Conservation (phyloP, 2,888 invertebrate species). For the Achlya flavicornis region DNA sequence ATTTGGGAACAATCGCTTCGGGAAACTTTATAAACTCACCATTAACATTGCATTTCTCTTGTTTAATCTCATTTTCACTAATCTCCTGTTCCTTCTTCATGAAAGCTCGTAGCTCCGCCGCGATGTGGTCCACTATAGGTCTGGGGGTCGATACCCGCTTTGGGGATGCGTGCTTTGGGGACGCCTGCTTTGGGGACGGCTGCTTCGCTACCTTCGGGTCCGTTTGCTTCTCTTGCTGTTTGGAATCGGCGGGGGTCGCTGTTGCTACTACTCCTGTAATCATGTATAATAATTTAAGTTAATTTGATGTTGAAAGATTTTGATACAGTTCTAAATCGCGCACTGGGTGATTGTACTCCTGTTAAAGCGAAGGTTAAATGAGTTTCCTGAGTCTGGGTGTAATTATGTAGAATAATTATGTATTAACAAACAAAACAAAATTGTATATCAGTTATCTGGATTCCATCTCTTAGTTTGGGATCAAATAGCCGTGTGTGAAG, state of each 20-base stretch:
- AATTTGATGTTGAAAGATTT: too few species aligned
- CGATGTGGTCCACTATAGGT: neutral
- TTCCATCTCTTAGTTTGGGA: too few species aligned
- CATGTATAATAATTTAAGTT: neutral
- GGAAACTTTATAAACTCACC: neutral
- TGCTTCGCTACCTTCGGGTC: constrained; percentile 23
- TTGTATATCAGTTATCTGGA: too few species aligned
- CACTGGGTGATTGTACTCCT: too few species aligned
- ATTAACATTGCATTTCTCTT: constrained; percentile 2
- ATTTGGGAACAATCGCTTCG: neutral
- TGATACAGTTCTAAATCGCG: too few species aligned
- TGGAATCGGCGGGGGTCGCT: constrained; percentile 43
- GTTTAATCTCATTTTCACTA: neutral
- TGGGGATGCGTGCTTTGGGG: constrained; percentile 18
- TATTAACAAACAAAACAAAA: too few species aligned
- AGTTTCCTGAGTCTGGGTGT: too few species aligned
- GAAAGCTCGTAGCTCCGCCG: neutral
- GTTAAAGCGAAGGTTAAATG: too few species aligned
- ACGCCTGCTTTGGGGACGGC: constrained; percentile 25
- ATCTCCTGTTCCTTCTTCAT: neutral
- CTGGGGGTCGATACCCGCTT: constrained; percentile 16
- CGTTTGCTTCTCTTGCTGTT: constrained; percentile 22
- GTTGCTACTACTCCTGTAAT: constrained; percentile 55
- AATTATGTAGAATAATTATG: too few species aligned
- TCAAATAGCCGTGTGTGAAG: too few species aligned